Percentiles rank a stretch among this genome's conserved stretches.
phyloP scores from a whole-genome alignment of 2,888 invertebrate species.

The Lepidochrysops patricia region DNA sequence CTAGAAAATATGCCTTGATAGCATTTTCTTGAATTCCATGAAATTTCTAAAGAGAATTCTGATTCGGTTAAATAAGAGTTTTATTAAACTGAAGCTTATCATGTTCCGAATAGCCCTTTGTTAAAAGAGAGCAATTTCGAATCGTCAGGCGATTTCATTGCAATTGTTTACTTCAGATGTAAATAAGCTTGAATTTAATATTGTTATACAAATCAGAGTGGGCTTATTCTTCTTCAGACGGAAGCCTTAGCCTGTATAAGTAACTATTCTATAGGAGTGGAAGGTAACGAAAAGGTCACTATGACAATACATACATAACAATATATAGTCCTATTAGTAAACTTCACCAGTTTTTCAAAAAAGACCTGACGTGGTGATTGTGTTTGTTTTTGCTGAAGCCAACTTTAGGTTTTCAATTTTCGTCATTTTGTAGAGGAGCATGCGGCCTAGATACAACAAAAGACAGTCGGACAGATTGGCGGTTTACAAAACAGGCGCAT shows the following conservation, averaged over 20 bases:
- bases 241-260: too few relatives aligned
- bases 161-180: too few relatives aligned
- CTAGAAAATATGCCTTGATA: not conserved
- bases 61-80: not conserved
- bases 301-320: too few relatives aligned
- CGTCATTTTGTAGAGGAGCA: not conserved
- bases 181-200: too few relatives aligned
- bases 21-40: not conserved
- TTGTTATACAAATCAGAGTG: too few relatives aligned
- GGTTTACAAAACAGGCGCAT: conserved; percentile 1
- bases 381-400: not conserved
- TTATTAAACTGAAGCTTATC: not conserved
- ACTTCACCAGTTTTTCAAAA: too few relatives aligned
- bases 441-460: not conserved
- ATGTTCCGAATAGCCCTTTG: not conserved
- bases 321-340: too few relatives aligned
- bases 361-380: too few relatives aligned
- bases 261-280: too few relatives aligned
- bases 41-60: not conserved
- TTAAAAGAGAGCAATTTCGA: not conserved
- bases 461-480: not conserved
- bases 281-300: too few relatives aligned
- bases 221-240: too few relatives aligned
- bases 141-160: not conserved
- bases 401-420: not conserved